These are phyloP conservation scores for Amiota minor DNA, from an alignment of 2,888 invertebrate genomes.

Conservation along the genomic window DNA sequence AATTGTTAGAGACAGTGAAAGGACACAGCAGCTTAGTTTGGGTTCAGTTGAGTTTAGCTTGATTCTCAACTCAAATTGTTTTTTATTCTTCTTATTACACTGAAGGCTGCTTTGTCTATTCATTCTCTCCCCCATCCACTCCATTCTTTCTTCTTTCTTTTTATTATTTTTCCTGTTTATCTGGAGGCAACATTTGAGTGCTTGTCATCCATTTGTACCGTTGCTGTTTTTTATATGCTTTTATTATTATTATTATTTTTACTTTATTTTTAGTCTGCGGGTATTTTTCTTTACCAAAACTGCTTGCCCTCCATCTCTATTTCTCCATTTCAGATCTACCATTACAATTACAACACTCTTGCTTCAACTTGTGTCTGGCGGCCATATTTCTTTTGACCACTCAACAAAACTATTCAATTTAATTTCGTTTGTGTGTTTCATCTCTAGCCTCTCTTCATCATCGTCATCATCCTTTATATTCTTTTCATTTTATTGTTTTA, in stretches of 20 bases:
- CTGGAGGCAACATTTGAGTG: slow-evolving; percentile 20
- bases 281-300: not conserved
- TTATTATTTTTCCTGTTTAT: slow-evolving; percentile 1
- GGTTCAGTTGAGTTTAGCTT: not conserved
- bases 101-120: no score
- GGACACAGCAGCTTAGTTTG: not conserved
- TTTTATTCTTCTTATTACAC: not conserved
- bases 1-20: no score
- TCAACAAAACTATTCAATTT: slow-evolving; percentile 37
- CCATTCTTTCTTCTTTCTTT: no score
- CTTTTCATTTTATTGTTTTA: slow-evolving; percentile 10
- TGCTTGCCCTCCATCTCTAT: slow-evolving; percentile 5
- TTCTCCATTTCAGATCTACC: slow-evolving; percentile 8
- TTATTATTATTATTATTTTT: not conserved
- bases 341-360: not conserved
- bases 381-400: slow-evolving; percentile 27
- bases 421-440: slow-evolving; percentile 27
- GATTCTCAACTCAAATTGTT: not conserved
- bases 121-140: no score
- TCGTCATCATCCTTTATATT: slow-evolving; percentile 11
- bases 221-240: slow-evolving; percentile 13
- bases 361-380: slow-evolving; percentile 16
- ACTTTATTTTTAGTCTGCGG: not conserved
- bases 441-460: not conserved
- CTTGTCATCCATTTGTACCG: not conserved